Percentiles rank a stretch among this genome's conserved stretches.
Evolutionary conservation across 2,113 vertebrate species (phyloP).

Genomic region (Malurus alboscapulatus): DNA sequence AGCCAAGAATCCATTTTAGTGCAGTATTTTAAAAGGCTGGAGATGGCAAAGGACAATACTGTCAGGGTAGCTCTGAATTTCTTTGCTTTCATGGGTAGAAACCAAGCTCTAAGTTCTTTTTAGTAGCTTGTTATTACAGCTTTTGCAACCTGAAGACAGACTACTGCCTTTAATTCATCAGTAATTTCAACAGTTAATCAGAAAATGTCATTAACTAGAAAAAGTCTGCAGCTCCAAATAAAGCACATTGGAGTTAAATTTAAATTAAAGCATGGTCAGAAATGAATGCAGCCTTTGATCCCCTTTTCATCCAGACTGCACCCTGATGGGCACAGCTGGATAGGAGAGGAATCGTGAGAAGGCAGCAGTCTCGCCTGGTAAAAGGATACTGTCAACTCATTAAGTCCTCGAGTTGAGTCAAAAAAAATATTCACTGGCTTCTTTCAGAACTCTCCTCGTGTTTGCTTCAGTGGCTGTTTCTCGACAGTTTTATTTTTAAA

Average conservation of each 20-base stretch:
- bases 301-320: slow-evolving; percentile 56
- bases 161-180: slow-evolving; percentile 34
- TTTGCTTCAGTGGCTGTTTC: background rate
- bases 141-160: slow-evolving; percentile 45
- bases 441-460: background rate
- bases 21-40: background rate
- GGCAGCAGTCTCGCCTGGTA: slow-evolving; percentile 18
- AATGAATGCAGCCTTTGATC: slow-evolving; percentile 65
- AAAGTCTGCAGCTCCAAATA: slow-evolving; percentile 1
- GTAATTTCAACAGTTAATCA: slow-evolving; percentile 61
- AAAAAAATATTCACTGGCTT: background rate
- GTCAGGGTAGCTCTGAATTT: background rate
- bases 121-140: slow-evolving; percentile 21
- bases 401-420: slow-evolving; percentile 33
- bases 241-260: slow-evolving; percentile 46
- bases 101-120: slow-evolving; percentile 12
- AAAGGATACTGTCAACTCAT: slow-evolving; percentile 46
- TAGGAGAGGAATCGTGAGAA: slow-evolving; percentile 19
- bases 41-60: background rate
- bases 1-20: background rate
- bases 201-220: slow-evolving; percentile 43
- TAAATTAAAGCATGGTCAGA: slow-evolving; percentile 40
- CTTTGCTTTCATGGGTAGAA: background rate
- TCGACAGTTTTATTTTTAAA: background rate
- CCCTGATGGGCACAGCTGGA: slow-evolving; percentile 65